Evolutionary conservation across 2,797 vertebrate species (phyloP), one percentile per base, ranked within the genome.

Genomic region (Lutjanus argentimaculatus): DNA sequence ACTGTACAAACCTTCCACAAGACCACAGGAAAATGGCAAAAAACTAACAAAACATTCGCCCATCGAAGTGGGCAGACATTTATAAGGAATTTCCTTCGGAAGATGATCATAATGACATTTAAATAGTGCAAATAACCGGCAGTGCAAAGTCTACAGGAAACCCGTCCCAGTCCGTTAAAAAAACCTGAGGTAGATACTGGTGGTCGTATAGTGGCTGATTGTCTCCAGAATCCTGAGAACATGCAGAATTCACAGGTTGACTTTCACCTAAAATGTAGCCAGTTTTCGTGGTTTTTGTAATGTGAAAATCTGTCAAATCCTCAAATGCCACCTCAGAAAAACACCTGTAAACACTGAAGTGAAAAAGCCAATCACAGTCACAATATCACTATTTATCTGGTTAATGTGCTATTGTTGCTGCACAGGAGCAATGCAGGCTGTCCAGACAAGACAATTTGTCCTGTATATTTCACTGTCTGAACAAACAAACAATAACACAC

Each of bases 121-220:
- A 79, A 88, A 83, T 88, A 95, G 94, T 95, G 94, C 94, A 95
- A 95, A 91, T 64, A 84, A 77, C 75, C 63, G 19, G 69, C 89
- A 89, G 90, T 87, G 89, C 90, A 91, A 89, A 92, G 72, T 79
- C 65, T 77, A 77, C 67, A 59, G 76, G 57, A 82, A 75, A 36
- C 6, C 36, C 6, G 30, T 59, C 61, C 21, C 8, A 58, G 70
- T 61, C 67, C 42, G 43, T 64, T 43, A n/a, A 63, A 67, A 67
- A 67, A 79, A 78, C 72, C 67, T 75, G 82, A 89, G 84, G 72
- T 79, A 88, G 63, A 73, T 76, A 64, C 52, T 67, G 42, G 30
- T 64, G 25, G 51, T 66, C 59, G 51, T 53, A 49, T 19, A 69
- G 64, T 55, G 55, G n/a, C 68, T 62, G 76, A 78, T n/a, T 7